phyloP scores from a whole-genome alignment of 2,888 invertebrate genomes.

The Lasioglossum pauxillum region DNA sequence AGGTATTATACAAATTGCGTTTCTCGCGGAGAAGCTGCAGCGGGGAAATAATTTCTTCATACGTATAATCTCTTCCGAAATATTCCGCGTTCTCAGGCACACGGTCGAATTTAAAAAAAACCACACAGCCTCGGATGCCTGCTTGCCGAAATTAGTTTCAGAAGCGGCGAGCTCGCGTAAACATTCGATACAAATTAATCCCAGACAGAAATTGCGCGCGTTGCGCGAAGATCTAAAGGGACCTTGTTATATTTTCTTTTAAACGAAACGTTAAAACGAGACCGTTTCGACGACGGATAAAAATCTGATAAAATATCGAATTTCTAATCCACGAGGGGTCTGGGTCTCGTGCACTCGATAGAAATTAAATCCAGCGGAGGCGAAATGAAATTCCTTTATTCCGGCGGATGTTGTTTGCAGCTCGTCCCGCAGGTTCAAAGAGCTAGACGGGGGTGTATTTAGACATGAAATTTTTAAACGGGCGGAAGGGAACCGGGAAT shows the following conservation, averaged over 20 bases:
- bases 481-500: constrained; percentile 51
- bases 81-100: background rate
- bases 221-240: background rate
- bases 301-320: background rate
- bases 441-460: constrained; percentile 38
- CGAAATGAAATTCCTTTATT: constrained; percentile 41
- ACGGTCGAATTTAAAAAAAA: background rate
- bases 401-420: constrained; percentile 37
- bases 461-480: constrained; percentile 65
- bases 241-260: background rate
- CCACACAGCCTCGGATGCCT: background rate
- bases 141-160: background rate
- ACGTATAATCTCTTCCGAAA: background rate
- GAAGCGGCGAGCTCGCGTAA: background rate
- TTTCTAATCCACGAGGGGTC: background rate
- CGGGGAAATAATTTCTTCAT: background rate
- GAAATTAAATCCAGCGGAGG: constrained; percentile 35
- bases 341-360: background rate
- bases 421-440: constrained; percentile 51
- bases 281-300: background rate
- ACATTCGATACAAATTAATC: background rate
- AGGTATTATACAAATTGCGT: background rate
- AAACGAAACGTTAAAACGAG: background rate
- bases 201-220: background rate
- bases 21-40: background rate